Base-by-base conservation (phyloP, 1,140 invertebrate genomes). In the Caenorhabditis brenneri region DNA sequence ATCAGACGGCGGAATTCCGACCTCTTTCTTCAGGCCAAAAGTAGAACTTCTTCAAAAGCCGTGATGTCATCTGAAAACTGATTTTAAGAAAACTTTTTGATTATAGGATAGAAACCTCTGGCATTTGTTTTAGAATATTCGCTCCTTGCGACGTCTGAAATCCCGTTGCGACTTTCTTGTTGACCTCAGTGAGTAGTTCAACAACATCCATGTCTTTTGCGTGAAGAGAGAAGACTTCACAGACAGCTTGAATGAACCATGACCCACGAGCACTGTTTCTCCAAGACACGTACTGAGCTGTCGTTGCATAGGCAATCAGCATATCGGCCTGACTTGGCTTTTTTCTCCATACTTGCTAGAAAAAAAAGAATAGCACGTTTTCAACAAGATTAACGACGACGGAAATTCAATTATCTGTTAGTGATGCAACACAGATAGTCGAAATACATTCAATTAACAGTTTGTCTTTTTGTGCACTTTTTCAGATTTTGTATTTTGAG, bases 171-270 rank as follows among this genome's bases (percentile, higher is more conserved):
- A 82, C 51, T 5, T 60, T 46, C 16, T 51, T 42, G 39, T 69
- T 93, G 53, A 95, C 91, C 85, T 95, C 92, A 87, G 93, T 92
- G 85, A 93, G 92, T 22, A 95, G 87, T 88, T 94, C 92, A 42
- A 91, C 91, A 86, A 95, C 87, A 88, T 94, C 92, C 42, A 91
- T 91, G 86, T 93, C 91, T 87, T 93, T 91, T 9, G 94, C 94
- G 87, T 93, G 91, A 51, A 93, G 92, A 91, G 94, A 94, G 88
- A 95, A 94, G 82, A 94, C 92, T 88, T 94, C 92, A 90, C 94
- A 95, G 51, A 95, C 91, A 80, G 93, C 92, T 88, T 95, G 94
- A 81, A 95, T 94, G 88, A 94, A 95, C 94, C 94, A 95, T 74
- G 94, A 94, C 24, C 95, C 95, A 42, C 88, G 88, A 9, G 88